These are phyloP conservation scores for Ctenicera cuprea DNA, from an alignment of 2,888 invertebrate genomes.

Conservation along the genomic window DNA sequence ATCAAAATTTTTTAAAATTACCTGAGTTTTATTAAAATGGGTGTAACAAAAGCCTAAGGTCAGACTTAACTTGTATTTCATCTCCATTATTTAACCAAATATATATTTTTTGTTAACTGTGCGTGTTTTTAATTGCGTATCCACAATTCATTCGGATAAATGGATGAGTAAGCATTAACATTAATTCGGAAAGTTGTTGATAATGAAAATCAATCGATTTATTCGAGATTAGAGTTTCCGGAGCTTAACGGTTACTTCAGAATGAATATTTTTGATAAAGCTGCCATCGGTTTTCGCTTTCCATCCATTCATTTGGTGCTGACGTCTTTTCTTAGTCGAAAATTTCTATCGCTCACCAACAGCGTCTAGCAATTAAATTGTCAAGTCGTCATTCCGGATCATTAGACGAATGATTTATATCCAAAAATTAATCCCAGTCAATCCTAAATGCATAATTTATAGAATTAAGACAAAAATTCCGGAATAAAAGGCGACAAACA, in stretches of 20 bases:
- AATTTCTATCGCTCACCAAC: conserved; percentile 30
- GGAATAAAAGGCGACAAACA: neutral
- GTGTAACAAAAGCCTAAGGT: neutral
- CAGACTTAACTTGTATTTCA: no score
- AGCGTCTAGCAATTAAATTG: conserved; percentile 36
- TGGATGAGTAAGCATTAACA: neutral
- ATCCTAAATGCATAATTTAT: conserved; percentile 36
- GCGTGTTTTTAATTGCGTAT: no score
- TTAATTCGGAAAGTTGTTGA: conserved; percentile 1
- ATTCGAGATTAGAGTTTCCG: neutral
- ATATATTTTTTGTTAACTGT: no score
- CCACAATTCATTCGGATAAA: no score
- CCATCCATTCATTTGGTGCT: conserved; percentile 21
- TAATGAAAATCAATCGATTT: conserved; percentile 1
- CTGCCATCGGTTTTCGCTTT: conserved; percentile 13
- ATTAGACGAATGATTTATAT: conserved; percentile 37
- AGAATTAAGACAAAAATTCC: neutral
- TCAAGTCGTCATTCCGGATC: conserved; percentile 31
- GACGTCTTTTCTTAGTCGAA: conserved; percentile 33
- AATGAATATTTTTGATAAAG: conserved; percentile 22
- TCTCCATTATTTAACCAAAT: no score
- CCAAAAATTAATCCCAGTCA: conserved; percentile 29
- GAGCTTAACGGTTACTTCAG: conserved; percentile 10
- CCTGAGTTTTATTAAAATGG: neutral
- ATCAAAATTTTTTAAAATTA: conserved; percentile 13